Base-by-base conservation (phyloP, 2,888 invertebrate genomes). In the Platyscelio sp. region DNA sequence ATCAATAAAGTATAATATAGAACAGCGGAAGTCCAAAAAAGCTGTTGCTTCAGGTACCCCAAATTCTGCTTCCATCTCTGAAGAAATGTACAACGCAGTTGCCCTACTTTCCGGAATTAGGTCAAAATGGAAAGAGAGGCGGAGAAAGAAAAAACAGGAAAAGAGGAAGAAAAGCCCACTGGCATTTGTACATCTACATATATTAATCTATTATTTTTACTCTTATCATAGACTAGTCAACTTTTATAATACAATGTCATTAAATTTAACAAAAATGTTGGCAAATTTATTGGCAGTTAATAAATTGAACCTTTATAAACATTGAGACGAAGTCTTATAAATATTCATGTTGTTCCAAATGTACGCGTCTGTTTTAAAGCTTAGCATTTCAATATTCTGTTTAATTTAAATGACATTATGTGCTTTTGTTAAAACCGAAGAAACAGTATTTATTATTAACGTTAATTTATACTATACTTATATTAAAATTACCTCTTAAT, bases 171-270 rank as follows among this genome's bases (percentile, higher is more conserved):
- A 29, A 63, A 38, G 24, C 58, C 18, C 38, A 29, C 46, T 75
- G 70, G 72, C 82, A 72, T 77, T 63, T 82, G 76, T 76, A 76
- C 71, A 63, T 20, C 56, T 71, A 76, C 70, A 82, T 82, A 76
- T 76, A n/a, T 76, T 76, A 82, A 76, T 75, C 76, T 65, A 70
- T 82, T 70, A 71, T 82, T 82, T 76, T 76, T 76, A 76, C 76
- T 71, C 63, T 70, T 24, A 27, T 22, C 46, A 54, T 38, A 49
- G 46, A 56, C 68, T 70, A 68, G 70, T 81, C 68, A 81, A 74
- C 75, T 61, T 15, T n/a, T 13, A 33, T 33, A 29, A 27, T 46
- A 75, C 68, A 70, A 24, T 63, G 75, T 75, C 61, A 63, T 75
- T 61, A 81, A 81, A 81, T 7, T 5, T 29, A 20, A 65, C 49